phyloP scores from a whole-genome alignment of 2,113 vertebrate genomes.

The Prinia subflava region DNA sequence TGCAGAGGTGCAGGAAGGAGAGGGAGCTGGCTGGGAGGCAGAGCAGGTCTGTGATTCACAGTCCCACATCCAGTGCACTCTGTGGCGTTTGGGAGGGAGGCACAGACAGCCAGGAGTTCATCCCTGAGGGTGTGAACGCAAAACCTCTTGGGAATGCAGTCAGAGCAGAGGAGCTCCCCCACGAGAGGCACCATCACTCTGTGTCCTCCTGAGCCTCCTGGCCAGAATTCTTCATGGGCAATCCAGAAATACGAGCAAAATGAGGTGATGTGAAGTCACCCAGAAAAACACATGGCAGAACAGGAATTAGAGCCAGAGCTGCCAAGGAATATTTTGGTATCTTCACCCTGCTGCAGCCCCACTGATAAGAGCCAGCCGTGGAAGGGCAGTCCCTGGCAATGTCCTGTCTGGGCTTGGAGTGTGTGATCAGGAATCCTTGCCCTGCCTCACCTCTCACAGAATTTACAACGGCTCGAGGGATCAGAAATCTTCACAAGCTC shows the following conservation, averaged over 20 bases:
- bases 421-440: background rate
- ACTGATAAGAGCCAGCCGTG: background rate
- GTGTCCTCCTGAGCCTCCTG: background rate
- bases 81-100: background rate
- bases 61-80: background rate
- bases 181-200: background rate
- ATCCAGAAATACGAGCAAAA: background rate
- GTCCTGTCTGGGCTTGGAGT: background rate
- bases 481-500: background rate
- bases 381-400: background rate
- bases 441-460: background rate
- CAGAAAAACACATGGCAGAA: background rate
- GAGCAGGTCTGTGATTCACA: background rate
- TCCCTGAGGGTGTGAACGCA: rapidly evolving
- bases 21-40: background rate
- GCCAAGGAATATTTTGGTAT: background rate
- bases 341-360: background rate
- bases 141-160: background rate
- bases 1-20: background rate
- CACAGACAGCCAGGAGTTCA: background rate
- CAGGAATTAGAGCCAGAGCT: background rate
- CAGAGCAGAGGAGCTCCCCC: background rate
- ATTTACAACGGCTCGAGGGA: background rate
- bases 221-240: background rate
- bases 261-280: background rate